phyloP scores from a whole-genome alignment of 2,797 vertebrate genomes.

The Notamacropus eugenii region DNA sequence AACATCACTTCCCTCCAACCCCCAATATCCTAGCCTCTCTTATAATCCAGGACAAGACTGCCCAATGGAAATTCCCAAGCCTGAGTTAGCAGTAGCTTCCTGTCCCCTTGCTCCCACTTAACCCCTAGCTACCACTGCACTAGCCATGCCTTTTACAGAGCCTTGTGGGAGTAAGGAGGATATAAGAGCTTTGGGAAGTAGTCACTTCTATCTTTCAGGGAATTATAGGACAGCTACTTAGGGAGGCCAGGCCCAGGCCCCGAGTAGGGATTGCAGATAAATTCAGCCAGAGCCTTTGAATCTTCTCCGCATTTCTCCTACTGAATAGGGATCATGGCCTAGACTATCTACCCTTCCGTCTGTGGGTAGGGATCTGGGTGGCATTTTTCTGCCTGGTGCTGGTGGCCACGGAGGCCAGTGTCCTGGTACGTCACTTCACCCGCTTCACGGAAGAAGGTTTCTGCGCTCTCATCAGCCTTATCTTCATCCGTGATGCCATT shows the following conservation, averaged over 20 bases:
- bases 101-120: background rate
- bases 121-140: background rate
- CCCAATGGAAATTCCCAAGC: background rate
- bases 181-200: background rate
- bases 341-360: slow-evolving; percentile 88
- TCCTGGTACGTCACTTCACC: slow-evolving; percentile 87
- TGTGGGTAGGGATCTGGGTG: slow-evolving; percentile 90
- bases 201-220: background rate
- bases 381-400: slow-evolving; percentile 85
- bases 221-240: background rate
- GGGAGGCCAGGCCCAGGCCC: slow-evolving; percentile 16
- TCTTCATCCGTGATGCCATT: slow-evolving; percentile 88
- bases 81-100: accelerated
- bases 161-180: background rate
- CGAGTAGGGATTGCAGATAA: slow-evolving; percentile 3
- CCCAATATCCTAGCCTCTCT: background rate
- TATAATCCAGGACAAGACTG: accelerated
- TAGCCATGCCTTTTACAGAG: background rate
- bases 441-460: slow-evolving; percentile 89
- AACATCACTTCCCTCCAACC: background rate
- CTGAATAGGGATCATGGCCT: slow-evolving; percentile 82
- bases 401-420: slow-evolving; percentile 88
- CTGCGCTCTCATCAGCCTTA: slow-evolving; percentile 88
- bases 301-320: slow-evolving; percentile 1
- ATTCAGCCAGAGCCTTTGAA: slow-evolving; percentile 6